Percentiles rank a stretch among this genome's conserved stretches.
Conservation (phyloP, 2,797 vertebrate species). For the Falco peregrinus region DNA sequence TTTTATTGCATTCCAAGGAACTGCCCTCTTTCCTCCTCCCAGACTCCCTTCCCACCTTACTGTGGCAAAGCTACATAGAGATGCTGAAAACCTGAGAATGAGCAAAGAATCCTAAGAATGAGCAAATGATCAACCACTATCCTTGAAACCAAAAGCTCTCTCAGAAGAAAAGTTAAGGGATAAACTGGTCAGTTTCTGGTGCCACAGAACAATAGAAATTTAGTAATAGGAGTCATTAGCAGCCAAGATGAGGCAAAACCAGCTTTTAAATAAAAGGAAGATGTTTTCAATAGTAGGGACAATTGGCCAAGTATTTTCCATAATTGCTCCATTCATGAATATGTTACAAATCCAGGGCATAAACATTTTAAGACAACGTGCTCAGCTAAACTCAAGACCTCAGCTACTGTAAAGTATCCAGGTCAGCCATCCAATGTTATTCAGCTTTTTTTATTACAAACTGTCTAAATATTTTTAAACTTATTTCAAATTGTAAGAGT, state of each 20-base stretch:
- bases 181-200: neutral
- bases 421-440: neutral
- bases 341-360: rapidly evolving
- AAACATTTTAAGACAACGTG: neutral
- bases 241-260: neutral
- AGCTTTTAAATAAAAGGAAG: neutral
- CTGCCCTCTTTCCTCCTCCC: neutral
- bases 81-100: neutral
- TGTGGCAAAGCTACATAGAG: neutral
- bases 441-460: neutral
- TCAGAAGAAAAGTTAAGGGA: neutral
- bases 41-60: neutral
- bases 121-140: neutral
- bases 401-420: neutral
- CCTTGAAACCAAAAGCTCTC: rapidly evolving
- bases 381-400: neutral
- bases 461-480: neutral
- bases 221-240: neutral
- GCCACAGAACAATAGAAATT: neutral
- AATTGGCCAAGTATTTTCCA: neutral
- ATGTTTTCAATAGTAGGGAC: neutral
- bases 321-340: neutral
- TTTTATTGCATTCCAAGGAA: neutral
- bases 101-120: neutral
- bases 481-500: neutral